phyloP scores from a whole-genome alignment of 2,888 invertebrate genomes.

The Acleris sparsana region DNA sequence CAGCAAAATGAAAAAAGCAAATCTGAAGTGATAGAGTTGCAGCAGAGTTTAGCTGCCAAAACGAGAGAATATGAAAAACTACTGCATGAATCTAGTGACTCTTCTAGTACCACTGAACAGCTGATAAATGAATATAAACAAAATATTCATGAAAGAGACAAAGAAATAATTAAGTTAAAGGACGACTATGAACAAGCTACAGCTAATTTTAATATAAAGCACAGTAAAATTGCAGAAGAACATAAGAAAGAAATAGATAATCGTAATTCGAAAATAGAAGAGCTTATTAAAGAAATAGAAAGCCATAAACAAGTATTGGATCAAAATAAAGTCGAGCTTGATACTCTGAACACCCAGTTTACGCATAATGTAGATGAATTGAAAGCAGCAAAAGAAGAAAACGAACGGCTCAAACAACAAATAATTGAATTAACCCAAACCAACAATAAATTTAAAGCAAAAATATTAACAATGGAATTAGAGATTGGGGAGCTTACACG shows the following conservation, averaged over 20 bases:
- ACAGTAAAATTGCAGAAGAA: constrained; percentile 78
- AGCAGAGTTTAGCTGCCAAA: constrained; percentile 66
- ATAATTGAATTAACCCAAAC: constrained; percentile 69
- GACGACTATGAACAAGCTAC: constrained; percentile 76
- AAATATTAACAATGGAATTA: constrained; percentile 76
- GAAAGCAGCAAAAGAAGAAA: constrained; percentile 71
- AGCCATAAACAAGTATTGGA: constrained; percentile 73
- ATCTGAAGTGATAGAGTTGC: constrained; percentile 68
- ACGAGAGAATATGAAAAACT: constrained; percentile 71
- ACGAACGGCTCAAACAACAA: constrained; percentile 68
- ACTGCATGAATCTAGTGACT: constrained; percentile 66
- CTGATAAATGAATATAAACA: constrained; percentile 76
- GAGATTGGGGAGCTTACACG: constrained; percentile 83
- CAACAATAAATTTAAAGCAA: constrained; percentile 66
- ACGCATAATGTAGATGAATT: constrained; percentile 71
- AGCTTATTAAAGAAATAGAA: constrained; percentile 77
- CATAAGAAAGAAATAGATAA: constrained; percentile 79
- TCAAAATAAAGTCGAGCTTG: constrained; percentile 76
- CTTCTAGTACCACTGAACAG: constrained; percentile 67
- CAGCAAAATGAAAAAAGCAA: constrained; percentile 73
- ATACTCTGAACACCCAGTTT: constrained; percentile 74
- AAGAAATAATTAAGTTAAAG: constrained; percentile 79
- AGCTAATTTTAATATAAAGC: constrained; percentile 77
- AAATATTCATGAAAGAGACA: constrained; percentile 80
- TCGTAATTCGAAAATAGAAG: constrained; percentile 77